Base-by-base conservation (phyloP, 2,888 invertebrate genomes). In the Tetragonisca angustula region DNA sequence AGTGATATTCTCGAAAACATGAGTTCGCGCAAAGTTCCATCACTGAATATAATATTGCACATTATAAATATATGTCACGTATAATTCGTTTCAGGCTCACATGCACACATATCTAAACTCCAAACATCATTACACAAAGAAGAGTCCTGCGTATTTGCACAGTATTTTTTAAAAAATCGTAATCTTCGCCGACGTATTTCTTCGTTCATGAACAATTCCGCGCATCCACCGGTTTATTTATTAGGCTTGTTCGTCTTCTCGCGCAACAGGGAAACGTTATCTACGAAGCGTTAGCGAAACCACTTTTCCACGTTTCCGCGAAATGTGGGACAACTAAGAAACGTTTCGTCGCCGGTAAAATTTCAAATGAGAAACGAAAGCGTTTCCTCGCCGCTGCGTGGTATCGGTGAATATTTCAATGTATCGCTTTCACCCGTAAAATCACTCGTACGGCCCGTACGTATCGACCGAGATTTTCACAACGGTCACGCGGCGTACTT, bases 361-460 rank as follows among this genome's bases (percentile, higher is more conserved):
- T 79, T 65, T 69, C 67, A 77, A 76, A 32, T 36, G 68, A 43
- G 86, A 81, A 86, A 85, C 76, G 82, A 85, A 82, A 81, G 79
- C 77, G 70, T 27, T 86, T 76, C 69, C 36, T 65, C 81, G 61
- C 64, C 78, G 61, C 59, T 50, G 36, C 36, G 27, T 59, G 52
- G 70, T 59, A 64, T 59, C n/a, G 59, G 59, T 67, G 83, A 78
- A 78, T 76, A 70, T 78, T 78, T 76, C 80, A 59, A 43, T 67
- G 83, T 56, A 86, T 82, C 86, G 87, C 88, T 89, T 89, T 88
- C 89, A 86, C 88, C 88, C 87, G 75, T 77, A 72, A 82, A 80
- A 87, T 88, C 87, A 82, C 80, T 84, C 85, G 85, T 87, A 82
- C 83, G 56, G 80, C 52, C 52, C 87, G 80, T 82, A 77, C 62